phyloP scores from a whole-genome alignment of 2,113 vertebrate species.

The Athene noctua region DNA sequence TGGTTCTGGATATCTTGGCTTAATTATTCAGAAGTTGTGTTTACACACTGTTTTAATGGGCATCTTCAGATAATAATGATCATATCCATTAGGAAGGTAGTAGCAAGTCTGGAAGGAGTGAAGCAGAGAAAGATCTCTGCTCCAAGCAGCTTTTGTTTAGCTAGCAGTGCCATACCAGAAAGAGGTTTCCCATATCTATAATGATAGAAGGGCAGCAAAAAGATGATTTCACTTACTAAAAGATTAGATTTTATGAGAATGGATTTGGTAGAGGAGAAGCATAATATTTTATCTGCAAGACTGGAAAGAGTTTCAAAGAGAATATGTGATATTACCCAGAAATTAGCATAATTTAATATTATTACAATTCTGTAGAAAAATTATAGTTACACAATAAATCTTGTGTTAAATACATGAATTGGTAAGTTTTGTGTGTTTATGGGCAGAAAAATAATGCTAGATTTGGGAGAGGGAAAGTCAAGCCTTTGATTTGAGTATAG shows the following conservation, averaged over 20 bases:
- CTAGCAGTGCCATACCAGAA: neutral
- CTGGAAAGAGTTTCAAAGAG: neutral
- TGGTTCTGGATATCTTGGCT: neutral
- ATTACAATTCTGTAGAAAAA: neutral
- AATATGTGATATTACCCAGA: neutral
- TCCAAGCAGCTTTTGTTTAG: neutral
- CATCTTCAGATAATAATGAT: neutral
- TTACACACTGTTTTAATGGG: neutral
- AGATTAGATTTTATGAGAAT: neutral
- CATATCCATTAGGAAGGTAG: neutral
- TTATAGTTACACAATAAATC: neutral
- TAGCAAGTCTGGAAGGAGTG: neutral
- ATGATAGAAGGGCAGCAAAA: neutral
- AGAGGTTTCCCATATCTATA: neutral
- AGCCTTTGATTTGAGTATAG: neutral
- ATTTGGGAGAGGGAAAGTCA: neutral
- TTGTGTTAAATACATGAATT: neutral
- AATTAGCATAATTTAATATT: neutral
- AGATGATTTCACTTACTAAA: neutral
- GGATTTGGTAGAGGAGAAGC: neutral
- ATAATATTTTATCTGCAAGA: neutral
- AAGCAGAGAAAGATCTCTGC: neutral
- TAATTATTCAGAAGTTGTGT: neutral
- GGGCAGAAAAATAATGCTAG: neutral
- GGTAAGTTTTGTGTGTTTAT: neutral